Percentiles rank a stretch among this genome's conserved stretches.
Evolutionary conservation across 2,797 vertebrate genomes (phyloP).

Genomic region (Serranus cabrilla): DNA sequence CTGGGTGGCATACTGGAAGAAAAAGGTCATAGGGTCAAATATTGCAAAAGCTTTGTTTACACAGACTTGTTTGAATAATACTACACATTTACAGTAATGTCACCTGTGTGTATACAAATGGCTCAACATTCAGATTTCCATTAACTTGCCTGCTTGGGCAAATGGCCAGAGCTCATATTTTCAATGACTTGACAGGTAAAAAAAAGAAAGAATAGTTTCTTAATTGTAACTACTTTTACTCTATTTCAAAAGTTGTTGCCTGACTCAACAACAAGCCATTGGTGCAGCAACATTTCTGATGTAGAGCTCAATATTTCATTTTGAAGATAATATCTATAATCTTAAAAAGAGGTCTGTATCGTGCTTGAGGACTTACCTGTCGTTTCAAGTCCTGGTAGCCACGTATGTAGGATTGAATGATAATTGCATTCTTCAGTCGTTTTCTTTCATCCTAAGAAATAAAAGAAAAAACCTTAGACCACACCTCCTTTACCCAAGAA

Average conservation of each 20-base stretch:
- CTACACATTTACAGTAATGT: neutral
- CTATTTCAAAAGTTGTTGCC: neutral
- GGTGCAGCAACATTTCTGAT: neutral
- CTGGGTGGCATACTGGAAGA: conserved; percentile 90
- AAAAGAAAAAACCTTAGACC: conserved; percentile 4
- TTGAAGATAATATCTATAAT: neutral
- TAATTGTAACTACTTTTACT: neutral
- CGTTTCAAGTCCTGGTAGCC: conserved; percentile 95
- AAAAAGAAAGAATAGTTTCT: too few species aligned
- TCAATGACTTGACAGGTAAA: too few species aligned
- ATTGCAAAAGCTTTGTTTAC: neutral
- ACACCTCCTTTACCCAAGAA: neutral
- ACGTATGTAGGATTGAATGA: conserved; percentile 97
- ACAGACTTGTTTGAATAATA: conserved; percentile 14
- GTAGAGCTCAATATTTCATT: neutral
- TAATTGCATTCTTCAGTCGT: conserved; percentile 95
- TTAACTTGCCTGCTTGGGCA: neutral
- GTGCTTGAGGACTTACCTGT: conserved; percentile 85
- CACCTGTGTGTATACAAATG: neutral
- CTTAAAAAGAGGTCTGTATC: neutral
- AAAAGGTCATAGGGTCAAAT: conserved; percentile 25
- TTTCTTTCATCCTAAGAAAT: conserved; percentile 93
- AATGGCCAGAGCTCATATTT: too few species aligned
- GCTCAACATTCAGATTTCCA: neutral
- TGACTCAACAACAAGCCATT: neutral